Evolutionary conservation across 2,113 vertebrate species (phyloP).

Genomic region (Festucalex cinctus): DNA sequence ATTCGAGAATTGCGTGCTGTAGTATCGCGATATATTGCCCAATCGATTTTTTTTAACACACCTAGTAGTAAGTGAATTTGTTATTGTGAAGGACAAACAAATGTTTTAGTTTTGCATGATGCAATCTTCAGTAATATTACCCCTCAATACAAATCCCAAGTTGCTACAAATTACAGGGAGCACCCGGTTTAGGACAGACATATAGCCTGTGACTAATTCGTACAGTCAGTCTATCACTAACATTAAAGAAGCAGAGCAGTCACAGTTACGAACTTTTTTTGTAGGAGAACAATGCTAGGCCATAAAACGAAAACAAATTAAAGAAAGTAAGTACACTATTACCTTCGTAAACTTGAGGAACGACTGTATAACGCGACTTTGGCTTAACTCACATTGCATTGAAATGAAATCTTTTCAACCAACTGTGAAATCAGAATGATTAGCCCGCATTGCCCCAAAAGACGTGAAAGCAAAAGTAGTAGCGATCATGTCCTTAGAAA

Average conservation of each 20-base stretch:
- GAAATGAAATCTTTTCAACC: neutral
- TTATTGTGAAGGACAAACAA: neutral
- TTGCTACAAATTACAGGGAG: too few relatives aligned
- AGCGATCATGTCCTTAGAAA: neutral
- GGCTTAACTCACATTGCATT: neutral
- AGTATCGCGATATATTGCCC: too few relatives aligned
- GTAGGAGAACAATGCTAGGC: neutral
- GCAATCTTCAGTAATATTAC: neutral
- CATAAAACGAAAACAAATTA: too few relatives aligned
- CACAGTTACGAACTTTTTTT: neutral
- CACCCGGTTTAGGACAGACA: too few relatives aligned
- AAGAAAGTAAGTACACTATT: too few relatives aligned
- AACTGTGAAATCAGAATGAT: neutral
- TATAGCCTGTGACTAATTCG: too few relatives aligned
- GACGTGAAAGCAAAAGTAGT: neutral
- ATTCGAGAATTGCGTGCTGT: too few relatives aligned
- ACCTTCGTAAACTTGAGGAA: neutral
- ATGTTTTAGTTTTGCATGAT: neutral
- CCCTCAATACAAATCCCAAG: neutral
- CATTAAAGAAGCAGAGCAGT: neutral
- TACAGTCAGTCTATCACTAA: neutral
- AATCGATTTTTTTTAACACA: too few relatives aligned
- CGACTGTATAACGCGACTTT: neutral
- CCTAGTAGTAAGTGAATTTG: neutral
- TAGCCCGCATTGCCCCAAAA: neutral